Base-by-base conservation (phyloP, 2,113 vertebrate species). In the Chitala chitala region DNA sequence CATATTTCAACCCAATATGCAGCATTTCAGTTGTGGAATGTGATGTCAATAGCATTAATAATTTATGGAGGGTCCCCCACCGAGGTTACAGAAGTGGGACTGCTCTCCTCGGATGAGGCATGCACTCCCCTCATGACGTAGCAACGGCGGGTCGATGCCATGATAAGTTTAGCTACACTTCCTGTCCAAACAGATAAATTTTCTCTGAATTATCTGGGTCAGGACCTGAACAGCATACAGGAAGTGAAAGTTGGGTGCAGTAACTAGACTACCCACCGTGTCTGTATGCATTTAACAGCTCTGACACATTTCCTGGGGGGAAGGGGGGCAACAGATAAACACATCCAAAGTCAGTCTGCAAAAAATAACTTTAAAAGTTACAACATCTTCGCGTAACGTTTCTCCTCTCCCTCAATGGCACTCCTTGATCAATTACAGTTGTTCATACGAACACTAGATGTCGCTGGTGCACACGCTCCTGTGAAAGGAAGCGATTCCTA, bases 151-250 rank as follows among this genome's bases (percentile, higher is more conserved):
- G 38, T 63, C 72, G 24, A 73, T 73, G 33, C 17, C 4, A 0
- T 46, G 24, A 71, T 42, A 54, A 42, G 42, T 50, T 13, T 31
- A 48, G 40, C 44, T 42, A 24, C 24, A 42, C 26, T 46, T 61
- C 72, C 46, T 63, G 22, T 53, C 71, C 72, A 51, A 50, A 61
- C 44, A 63, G 64, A 73, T 38, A 46, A 64, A 31, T 64, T 64
- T 63, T 24, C 36, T 72, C 38, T 7, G 15, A 59, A 46, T 54
- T 50, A 64, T 51, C 20, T 46, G 44, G 71, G 42, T 51, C 44
- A 33, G 36, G 33, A 50, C 29, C 71, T 53, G 20, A 13, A 20
- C 4, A 2, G 12, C 17, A 12, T 17, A 7, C 22, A 8, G 68
- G 1, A 13, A 31, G n/a, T 46, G 70, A 0, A 7, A 17, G 53